Base-by-base conservation (phyloP, 2,113 vertebrate genomes). In the Elachura formosa region DNA sequence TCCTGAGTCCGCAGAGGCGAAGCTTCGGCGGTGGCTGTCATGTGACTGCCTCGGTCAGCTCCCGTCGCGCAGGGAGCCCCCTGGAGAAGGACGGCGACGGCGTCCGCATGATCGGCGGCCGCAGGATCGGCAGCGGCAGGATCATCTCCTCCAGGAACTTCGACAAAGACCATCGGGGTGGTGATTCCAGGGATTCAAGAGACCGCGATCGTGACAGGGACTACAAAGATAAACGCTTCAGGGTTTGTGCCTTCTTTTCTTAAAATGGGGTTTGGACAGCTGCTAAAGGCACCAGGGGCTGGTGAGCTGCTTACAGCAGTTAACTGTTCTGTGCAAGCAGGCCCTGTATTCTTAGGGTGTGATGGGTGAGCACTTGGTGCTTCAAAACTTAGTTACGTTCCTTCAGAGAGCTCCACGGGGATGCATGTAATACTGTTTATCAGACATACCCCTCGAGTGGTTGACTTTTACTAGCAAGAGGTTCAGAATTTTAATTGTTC, bases 21-120 rank as follows among this genome's bases (percentile, higher is more conserved):
- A 99, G 99, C 95, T 99, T 99, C 92, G 99, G 99, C 16, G 98
- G 99, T 5, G 99, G 99, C 89, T 99, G 99, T 71, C 99, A 99
- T 2, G 99, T 99, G 40, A 98, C 97, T 1, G 98, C 98, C 5
- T 96, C 98, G 0, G 85, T 98, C 12, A 97, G 98, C 54, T 95
- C 97, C n/a, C 98, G 99, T 4, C 98, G 98, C 41, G 98, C 99
- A 2, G 97, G 98, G 69, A 99, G 99, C 96, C 99, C 99, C 0
- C 64, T 99, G 89, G 99, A 99, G 40, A 99, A 99, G 90, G 99
- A 99, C 84, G 98, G 98, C 7, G 99, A 99, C 63, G 98, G 97
- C 5, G 97, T 98, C 15, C 98, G 99, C 14, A 92, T 99, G 11
- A 98, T 98, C 12, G 98, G 98, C 0, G 97, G 98, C 24, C 98